These are phyloP conservation scores for Auanema freiburgensis DNA, from an alignment of 2,888 invertebrate genomes.

Conservation along the genomic window DNA sequence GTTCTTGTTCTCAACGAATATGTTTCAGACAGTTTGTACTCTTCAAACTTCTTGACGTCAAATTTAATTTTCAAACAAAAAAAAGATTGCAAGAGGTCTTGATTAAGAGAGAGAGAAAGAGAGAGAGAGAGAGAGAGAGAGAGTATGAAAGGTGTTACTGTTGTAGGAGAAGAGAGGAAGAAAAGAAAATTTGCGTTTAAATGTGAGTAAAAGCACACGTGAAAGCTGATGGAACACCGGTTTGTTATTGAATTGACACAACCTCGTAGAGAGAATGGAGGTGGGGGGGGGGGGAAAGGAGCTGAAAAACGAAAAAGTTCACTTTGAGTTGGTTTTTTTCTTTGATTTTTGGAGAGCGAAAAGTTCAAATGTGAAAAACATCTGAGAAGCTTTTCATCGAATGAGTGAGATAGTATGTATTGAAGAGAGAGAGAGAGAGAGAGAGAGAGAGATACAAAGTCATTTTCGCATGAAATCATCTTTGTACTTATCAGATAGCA, in stretches of 20 bases:
- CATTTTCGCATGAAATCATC: too few species aligned
- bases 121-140: constrained; percentile 3
- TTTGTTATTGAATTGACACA: not conserved
- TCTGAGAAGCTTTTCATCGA: not conserved
- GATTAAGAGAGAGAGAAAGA: constrained; percentile 10
- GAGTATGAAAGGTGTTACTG: not conserved
- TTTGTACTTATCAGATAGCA: too few species aligned
- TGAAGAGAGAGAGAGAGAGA: too few species aligned
- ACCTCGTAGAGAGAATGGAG: not conserved
- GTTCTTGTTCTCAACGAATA: constrained; percentile 12
- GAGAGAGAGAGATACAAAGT: too few species aligned
- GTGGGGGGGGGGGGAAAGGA: too few species aligned
- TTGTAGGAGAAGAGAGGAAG: not conserved
- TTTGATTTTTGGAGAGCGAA: too few species aligned
- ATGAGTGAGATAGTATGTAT: not conserved
- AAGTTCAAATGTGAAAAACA: too few species aligned
- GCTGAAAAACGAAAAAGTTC: too few species aligned
- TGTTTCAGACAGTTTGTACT: constrained; percentile 12
- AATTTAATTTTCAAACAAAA: constrained; percentile 20
- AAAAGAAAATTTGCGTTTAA: not conserved
- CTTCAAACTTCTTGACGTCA: constrained; percentile 13
- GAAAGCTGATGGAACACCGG: not conserved
- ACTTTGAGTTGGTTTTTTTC: too few species aligned
- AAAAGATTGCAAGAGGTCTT: constrained; percentile 12
- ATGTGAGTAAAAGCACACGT: not conserved